These are phyloP conservation scores for Ceratina australensis DNA, from an alignment of 1,140 invertebrate genomes.

Conservation along the genomic window DNA sequence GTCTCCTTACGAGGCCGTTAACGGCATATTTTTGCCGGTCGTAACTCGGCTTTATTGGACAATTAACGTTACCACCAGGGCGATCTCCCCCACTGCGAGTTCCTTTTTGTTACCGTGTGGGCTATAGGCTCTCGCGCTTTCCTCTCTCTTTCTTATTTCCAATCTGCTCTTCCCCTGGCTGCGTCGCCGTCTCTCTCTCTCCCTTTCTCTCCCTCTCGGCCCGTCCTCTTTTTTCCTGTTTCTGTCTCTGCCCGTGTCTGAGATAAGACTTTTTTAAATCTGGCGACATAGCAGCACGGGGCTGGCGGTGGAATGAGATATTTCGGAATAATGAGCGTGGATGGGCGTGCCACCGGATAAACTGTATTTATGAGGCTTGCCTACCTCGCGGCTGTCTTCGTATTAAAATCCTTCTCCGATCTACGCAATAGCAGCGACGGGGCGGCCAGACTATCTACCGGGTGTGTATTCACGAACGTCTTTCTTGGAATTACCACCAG, in stretches of 20 bases:
- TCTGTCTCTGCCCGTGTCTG: conserved; percentile 39
- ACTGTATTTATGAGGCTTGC: conserved; percentile 76
- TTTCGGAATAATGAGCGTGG: conserved; percentile 79
- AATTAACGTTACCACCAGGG: conserved; percentile 74
- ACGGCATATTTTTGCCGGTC: conserved; percentile 71
- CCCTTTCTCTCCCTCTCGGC: conserved; percentile 18
- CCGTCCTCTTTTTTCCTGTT: conserved; percentile 26
- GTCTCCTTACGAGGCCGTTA: conserved; percentile 65
- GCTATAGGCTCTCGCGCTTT: conserved; percentile 2
- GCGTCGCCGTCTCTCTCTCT: neutral
- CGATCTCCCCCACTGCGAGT: conserved; percentile 28
- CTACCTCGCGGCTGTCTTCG: conserved; percentile 55
- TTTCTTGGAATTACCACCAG: neutral
- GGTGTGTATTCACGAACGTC: conserved; percentile 16
- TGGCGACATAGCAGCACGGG: conserved; percentile 59
- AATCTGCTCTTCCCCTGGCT: conserved; percentile 10
- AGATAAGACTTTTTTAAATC: conserved; percentile 76
- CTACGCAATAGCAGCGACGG: conserved; percentile 26
- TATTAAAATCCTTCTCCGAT: conserved; percentile 53
- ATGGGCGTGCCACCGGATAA: conserved; percentile 78
- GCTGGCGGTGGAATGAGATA: conserved; percentile 74
- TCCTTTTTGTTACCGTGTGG: conserved; percentile 31
- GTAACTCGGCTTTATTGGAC: conserved; percentile 78
- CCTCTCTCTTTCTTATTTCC: conserved; percentile 42
- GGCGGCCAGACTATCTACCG: conserved; percentile 23